Conservation (phyloP, 2,888 invertebrate genomes). For the Scrobipalpa atriplicella region DNA sequence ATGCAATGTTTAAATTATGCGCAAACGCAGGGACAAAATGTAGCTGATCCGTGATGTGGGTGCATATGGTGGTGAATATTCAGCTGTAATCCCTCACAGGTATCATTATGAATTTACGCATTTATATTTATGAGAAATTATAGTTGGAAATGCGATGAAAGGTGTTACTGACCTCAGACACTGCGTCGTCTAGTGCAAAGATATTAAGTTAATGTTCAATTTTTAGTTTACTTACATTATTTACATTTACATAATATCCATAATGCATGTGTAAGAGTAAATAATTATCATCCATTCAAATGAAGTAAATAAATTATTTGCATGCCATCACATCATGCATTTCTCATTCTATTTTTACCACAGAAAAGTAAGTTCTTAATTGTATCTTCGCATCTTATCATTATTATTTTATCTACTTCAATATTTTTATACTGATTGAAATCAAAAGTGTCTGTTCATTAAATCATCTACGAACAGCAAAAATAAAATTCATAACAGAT, state of each 20-base stretch:
- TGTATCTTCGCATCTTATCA: too few species aligned
- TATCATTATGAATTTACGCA: background rate
- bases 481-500: background rate
- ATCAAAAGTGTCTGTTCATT: background rate
- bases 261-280: too few species aligned
- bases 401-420: too few species aligned
- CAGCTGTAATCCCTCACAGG: slow-evolving; percentile 14
- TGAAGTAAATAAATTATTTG: too few species aligned
- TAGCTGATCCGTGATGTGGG: slow-evolving; percentile 24
- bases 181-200: too few species aligned
- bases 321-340: too few species aligned
- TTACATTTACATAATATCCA: too few species aligned
- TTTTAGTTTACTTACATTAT: too few species aligned
- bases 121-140: background rate
- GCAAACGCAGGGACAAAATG: slow-evolving; percentile 22
- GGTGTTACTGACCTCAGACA: background rate
- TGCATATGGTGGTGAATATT: slow-evolving; percentile 25
- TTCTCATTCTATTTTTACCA: too few species aligned
- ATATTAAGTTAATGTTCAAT: too few species aligned
- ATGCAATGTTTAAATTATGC: slow-evolving; percentile 27
- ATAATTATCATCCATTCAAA: too few species aligned
- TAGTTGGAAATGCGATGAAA: background rate
- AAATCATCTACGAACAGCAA: background rate
- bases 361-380: too few species aligned
- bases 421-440: background rate